Conservation (phyloP, 2,113 vertebrate species). For the Corvus cornix region DNA sequence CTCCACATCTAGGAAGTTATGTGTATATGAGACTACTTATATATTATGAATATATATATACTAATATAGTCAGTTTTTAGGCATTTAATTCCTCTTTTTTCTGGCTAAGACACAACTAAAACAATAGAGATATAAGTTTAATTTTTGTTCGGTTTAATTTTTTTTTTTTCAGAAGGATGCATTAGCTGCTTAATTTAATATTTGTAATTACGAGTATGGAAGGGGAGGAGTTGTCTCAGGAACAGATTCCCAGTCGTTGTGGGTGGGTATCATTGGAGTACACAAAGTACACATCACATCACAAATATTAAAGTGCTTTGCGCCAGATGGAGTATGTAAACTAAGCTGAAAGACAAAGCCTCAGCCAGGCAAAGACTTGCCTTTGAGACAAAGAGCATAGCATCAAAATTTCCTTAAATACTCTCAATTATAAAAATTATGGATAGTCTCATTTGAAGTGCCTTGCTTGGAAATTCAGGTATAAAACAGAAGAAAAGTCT, state of each 20-base stretch:
- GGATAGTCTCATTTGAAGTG: neutral
- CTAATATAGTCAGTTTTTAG: neutral
- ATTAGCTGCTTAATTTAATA: neutral
- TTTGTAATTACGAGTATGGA: neutral
- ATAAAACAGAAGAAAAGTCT: neutral
- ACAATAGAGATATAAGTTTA: neutral
- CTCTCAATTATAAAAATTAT: neutral
- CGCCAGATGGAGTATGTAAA: neutral
- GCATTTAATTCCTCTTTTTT: neutral
- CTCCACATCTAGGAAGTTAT: neutral
- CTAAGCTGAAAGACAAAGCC: neutral
- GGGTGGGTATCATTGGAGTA: neutral
- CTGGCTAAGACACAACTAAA: conserved; percentile 16
- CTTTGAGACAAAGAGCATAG: neutral
- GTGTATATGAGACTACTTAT: neutral
- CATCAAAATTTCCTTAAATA: neutral
- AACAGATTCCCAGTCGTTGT: neutral
- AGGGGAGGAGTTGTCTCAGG: neutral
- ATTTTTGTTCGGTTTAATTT: neutral
- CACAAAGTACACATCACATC: neutral
- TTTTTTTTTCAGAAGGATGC: conserved; percentile 24
- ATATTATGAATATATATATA: neutral
- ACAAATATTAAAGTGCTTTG: neutral
- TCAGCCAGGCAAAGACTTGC: neutral
- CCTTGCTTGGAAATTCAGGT: neutral